Evolutionary conservation across 2,113 vertebrate genomes (phyloP).

Genomic region (Panthera uncia): DNA sequence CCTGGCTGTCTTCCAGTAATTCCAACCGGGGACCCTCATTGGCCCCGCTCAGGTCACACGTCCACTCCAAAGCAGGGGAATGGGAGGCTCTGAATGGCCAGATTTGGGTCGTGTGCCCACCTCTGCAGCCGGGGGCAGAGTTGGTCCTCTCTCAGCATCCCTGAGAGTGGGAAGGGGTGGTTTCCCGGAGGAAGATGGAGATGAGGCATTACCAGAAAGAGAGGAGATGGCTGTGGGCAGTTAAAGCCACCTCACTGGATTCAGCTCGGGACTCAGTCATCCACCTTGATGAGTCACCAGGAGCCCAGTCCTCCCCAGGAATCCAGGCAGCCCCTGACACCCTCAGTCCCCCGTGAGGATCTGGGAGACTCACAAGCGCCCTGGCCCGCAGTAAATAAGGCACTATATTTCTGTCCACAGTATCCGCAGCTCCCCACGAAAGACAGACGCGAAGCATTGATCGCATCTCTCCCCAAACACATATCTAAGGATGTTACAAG

Average conservation of each 20-base stretch:
- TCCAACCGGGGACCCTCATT: background rate
- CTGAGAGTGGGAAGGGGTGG: background rate
- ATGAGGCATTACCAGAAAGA: background rate
- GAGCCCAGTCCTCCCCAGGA: background rate
- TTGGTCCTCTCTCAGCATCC: no score
- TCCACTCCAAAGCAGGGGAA: background rate
- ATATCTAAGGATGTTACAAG: fast-evolving
- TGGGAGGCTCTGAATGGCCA: background rate
- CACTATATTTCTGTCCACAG: background rate
- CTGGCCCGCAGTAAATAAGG: background rate
- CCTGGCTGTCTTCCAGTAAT: fast-evolving
- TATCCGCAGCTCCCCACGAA: background rate
- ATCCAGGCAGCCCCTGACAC: background rate
- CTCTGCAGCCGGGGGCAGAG: background rate
- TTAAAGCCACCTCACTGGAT: background rate
- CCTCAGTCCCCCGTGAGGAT: background rate
- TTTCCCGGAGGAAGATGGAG: background rate
- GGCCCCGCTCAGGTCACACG: background rate
- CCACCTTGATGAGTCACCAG: background rate
- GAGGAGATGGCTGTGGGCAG: no score
- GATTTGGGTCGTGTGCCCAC: background rate
- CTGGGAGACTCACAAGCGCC: background rate
- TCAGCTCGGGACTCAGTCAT: no score
- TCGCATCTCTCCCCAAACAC: background rate
- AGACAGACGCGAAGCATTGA: background rate